These are phyloP conservation scores for Helobdella robusta DNA, from an alignment of 2,888 invertebrate species.

Conservation along the genomic window DNA sequence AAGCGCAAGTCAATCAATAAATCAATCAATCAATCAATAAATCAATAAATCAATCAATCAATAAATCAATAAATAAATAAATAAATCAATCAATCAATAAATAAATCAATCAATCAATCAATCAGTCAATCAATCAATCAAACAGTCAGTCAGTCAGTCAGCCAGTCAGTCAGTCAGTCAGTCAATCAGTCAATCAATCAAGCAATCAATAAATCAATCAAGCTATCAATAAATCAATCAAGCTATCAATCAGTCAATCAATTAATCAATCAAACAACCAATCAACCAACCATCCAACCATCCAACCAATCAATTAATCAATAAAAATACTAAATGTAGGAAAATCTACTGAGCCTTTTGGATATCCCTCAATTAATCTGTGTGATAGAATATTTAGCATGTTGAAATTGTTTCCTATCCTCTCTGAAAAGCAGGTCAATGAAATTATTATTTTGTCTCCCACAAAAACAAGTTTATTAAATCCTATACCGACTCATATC, in stretches of 20 bases:
- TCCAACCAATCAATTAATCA: background rate
- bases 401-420: too few species aligned
- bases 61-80: background rate
- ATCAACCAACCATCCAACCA: background rate
- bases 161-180: background rate
- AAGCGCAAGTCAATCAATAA: background rate
- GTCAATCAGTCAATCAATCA: background rate
- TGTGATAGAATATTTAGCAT: too few species aligned
- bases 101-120: constrained; percentile 7
- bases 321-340: too few species aligned
- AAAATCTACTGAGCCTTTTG: too few species aligned
- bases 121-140: constrained; percentile 7
- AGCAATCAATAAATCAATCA: constrained; percentile 2
- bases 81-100: constrained; percentile 4
- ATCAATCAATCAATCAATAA: constrained; percentile 6
- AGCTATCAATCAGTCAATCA: background rate
- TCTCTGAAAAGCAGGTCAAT: too few species aligned
- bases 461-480: too few species aligned
- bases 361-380: too few species aligned
- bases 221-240: background rate
- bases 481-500: too few species aligned
- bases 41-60: constrained; percentile 4
- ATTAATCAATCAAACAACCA: background rate
- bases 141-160: background rate
- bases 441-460: too few species aligned